Evolutionary conservation across 2,113 vertebrate genomes (phyloP), one percentile per base, ranked within the genome.

Genomic region (Notechis scutatus): DNA sequence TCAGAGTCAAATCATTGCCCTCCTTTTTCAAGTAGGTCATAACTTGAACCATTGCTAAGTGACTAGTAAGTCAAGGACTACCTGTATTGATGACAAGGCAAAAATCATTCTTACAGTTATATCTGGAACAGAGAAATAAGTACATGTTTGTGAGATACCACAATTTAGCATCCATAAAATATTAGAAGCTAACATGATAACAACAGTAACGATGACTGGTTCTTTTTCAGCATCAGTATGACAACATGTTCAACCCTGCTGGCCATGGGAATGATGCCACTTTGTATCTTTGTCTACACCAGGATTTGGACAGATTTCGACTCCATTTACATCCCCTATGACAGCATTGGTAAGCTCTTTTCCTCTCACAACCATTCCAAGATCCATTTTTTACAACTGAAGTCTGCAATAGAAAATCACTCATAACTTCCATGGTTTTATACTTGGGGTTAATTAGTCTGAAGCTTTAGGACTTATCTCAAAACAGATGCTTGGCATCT

Each of bases 191-290:
- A 91, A 11, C 23, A 15, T 54, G 57, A 94, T 87, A 93, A 87
- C 39, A 96, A 89, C n/a, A 69, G 29, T 90, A 93, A 94, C 14
- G 85, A 15, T 85, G 92, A 90, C 69, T 69, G 87, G 15, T 97
- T 94, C 94, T 93, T 94, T 97, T 96, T 26, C 97, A 99, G 99
- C 55, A 94, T 99, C 98, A 99, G 99, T 96, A 99, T 99, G 99
- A 99, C 99, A 24, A 98, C 98, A 12, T 99, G 99, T 56, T 99
- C 99, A 88, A 99, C 99, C 0, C 94, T 99, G 88, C 74, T 99
- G 94, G 99, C 99, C 39, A 95, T 99, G 96, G 99, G 99, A 34
- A 99, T 99, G 99, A 99, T 99, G 99, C 99, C 99, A 0, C 98
- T 99, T 87, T 99, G 99, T 94, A 98, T 99, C 69, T 95, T 98